Evolutionary conservation across 2,888 invertebrate species (phyloP), one percentile per base, ranked within the genome.

Genomic region (Limnephilus marmoratus): DNA sequence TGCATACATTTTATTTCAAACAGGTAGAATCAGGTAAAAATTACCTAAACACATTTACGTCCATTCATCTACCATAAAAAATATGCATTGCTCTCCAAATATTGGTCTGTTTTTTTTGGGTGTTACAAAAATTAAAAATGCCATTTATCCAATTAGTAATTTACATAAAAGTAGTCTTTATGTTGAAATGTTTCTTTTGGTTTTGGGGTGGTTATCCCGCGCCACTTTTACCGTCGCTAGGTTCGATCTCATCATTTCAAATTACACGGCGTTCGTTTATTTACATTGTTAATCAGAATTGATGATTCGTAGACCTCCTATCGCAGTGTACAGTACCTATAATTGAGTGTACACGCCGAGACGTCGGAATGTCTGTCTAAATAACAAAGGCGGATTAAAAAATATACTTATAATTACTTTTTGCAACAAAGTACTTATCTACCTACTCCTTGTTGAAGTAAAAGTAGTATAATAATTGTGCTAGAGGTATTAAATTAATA

Each of bases 1-100:
- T 91, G 83, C 45, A 89, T 89, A 81, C 41, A 89, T 87, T 87
- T 37, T 37, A 37, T 83, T 83, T 83, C 7, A 83, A 83, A 37
- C 82, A 86, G 45, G 45, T 86, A 86, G 82, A 29, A 4, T 68
- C 53, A 18, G 53, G 68, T 68, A 68, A 68, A 68, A 24, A n/a
- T 68, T 68, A 68, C 68, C 68, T 68, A n/a, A n/a, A n/a, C n/a
- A n/a, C n/a, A n/a, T n/a, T n/a, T n/a, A n/a, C 7, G 18, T 53
- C 0, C 24, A 68, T 68, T 68, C 24, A 68, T 15, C 24, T 24
- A 68, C 53, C 3, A 15, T 18, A 68, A 68, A 68, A 68, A 68
- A 68, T 15, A 7, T 53, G 3, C 18, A 68, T 0, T 24, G 3
- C 53, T 18, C 53, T 18, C 1, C 24, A 68, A 24, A 68, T 68